A percentile compares a stretch with the other conserved stretches of the same genome.
Evolutionary conservation across 2,113 vertebrate species (phyloP).

Genomic region (Microtus pennsylvanicus): DNA sequence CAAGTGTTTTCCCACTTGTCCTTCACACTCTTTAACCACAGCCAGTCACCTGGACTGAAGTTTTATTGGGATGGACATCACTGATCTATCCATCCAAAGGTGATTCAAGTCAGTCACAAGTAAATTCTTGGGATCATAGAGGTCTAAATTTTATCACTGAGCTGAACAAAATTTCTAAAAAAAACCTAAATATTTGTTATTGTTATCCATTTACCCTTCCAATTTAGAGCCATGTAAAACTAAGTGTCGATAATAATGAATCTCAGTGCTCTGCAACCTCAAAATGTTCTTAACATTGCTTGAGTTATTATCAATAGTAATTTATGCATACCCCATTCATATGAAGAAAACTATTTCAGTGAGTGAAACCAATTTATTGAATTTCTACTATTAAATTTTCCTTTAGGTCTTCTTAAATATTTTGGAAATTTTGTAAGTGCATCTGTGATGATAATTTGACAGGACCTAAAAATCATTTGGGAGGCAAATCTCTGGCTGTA

Average conservation of each 20-base stretch:
- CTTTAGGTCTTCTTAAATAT: slow-evolving; percentile 3
- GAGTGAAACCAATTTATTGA: slow-evolving; percentile 34
- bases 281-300: neutral
- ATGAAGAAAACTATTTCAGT: neutral
- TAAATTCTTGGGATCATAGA: too few relatives aligned
- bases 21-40: neutral
- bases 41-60: too few relatives aligned
- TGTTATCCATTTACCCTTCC: neutral
- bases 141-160: neutral
- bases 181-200: neutral
- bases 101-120: neutral
- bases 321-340: too few relatives aligned
- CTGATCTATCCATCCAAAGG: too few relatives aligned
- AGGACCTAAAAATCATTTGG: neutral
- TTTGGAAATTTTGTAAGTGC: neutral
- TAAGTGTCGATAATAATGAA: neutral
- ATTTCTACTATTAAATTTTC: slow-evolving; percentile 6
- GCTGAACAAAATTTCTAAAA: neutral
- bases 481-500: too few relatives aligned
- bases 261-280: neutral
- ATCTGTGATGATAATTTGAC: neutral
- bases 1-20: neutral
- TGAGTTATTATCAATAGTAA: neutral
- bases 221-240: neutral
- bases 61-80: too few relatives aligned